Evolutionary conservation across 2,113 vertebrate genomes (phyloP).

Genomic region (Pelecanus crispus): DNA sequence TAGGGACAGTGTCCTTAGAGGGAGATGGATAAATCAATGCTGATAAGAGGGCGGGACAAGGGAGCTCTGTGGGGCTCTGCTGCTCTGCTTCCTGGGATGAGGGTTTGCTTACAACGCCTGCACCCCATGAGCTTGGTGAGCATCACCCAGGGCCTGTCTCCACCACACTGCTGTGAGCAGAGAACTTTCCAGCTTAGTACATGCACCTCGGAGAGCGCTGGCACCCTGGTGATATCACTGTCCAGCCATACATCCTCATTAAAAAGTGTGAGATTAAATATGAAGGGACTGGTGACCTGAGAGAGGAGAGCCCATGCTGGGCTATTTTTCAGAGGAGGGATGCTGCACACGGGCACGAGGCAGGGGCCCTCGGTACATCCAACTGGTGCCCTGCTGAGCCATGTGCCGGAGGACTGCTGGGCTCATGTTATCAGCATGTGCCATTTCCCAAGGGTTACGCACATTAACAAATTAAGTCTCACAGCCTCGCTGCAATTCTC

Average conservation of each 20-base stretch:
- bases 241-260: background rate
- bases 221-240: background rate
- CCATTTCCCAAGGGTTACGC: background rate
- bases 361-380: background rate
- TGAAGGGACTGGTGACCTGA: background rate
- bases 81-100: background rate
- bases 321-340: background rate
- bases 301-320: background rate
- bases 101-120: background rate
- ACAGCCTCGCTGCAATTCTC: background rate
- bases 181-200: background rate
- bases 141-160: background rate
- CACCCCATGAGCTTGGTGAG: background rate
- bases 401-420: fast-evolving
- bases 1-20: background rate
- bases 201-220: fast-evolving
- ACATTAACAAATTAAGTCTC: background rate
- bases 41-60: background rate
- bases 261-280: background rate
- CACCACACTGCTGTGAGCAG: background rate
- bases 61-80: background rate
- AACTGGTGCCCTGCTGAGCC: background rate
- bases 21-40: background rate
- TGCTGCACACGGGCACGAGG: background rate
- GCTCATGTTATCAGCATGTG: background rate